Percentiles rank a stretch among this genome's conserved stretches.
These are phyloP conservation scores for Scleropages formosus DNA, from an alignment of 2,797 vertebrate species.

Conservation along the genomic window DNA sequence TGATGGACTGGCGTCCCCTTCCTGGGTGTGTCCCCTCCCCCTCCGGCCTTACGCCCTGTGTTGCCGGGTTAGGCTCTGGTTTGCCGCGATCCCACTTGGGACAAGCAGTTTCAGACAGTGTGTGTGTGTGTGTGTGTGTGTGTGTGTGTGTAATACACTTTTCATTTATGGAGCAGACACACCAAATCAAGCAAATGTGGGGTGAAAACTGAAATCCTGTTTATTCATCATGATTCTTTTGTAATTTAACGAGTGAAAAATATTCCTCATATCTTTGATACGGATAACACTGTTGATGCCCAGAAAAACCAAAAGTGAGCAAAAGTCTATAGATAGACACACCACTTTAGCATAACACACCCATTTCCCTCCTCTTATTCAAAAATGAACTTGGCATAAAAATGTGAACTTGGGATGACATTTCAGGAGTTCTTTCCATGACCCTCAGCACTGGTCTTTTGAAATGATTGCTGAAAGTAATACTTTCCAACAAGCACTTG, in stretches of 20 bases:
- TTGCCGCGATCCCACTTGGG: no score
- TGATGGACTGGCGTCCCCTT: no score
- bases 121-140: no score
- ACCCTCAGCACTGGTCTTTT: conserved; percentile 61
- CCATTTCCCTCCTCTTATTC: conserved; percentile 23
- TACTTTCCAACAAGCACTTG: conserved; percentile 68
- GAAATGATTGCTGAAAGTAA: conserved; percentile 59
- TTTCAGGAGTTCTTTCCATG: conserved; percentile 66
- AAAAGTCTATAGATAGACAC: conserved; percentile 35
- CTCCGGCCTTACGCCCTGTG: no score
- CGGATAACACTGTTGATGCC: not conserved
- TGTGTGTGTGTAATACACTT: no score
- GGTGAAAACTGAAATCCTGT: no score
- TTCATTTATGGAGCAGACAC: no score
- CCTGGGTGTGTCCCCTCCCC: no score
- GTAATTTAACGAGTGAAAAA: not conserved
- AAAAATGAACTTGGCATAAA: conserved; percentile 44
- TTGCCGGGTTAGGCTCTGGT: no score
- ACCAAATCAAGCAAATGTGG: no score
- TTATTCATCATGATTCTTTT: no score
- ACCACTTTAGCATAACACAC: conserved; percentile 31
- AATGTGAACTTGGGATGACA: conserved; percentile 46
- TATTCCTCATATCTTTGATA: not conserved
- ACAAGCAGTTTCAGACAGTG: no score
- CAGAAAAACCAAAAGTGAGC: not conserved